Evolutionary conservation across 2,797 vertebrate species (phyloP).

Genomic region (Sarcophilus harrisii): DNA sequence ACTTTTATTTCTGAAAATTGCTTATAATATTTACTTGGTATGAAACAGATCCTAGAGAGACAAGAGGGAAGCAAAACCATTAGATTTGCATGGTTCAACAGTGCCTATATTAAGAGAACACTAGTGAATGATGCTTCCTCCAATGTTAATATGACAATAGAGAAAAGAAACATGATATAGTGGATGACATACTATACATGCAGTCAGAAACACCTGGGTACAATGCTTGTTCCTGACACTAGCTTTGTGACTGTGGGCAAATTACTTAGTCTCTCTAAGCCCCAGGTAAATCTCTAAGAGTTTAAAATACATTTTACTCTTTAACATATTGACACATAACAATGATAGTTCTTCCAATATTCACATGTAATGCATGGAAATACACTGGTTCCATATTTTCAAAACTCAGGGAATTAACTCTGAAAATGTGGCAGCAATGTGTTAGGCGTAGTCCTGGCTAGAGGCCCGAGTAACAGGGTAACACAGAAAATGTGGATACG

Average conservation of each 20-base stretch:
- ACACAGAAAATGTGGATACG: constrained; percentile 59
- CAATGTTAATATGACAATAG: not conserved
- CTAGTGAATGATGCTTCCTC: not conserved
- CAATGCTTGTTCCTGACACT: not conserved
- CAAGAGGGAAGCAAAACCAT: not conserved
- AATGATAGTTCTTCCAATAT: not conserved
- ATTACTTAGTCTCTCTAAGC: not conserved
- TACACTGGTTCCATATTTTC: not conserved
- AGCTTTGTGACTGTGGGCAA: not conserved
- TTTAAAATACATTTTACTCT: not conserved
- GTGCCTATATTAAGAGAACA: not conserved
- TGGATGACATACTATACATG: not conserved
- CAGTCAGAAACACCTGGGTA: not conserved
- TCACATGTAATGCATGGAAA: not conserved
- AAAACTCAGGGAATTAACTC: constrained; percentile 43
- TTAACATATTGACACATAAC: not conserved
- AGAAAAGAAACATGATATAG: not conserved
- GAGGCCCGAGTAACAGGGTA: constrained; percentile 59
- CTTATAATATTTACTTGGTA: constrained; percentile 3
- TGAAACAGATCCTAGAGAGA: not conserved
- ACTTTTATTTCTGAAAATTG: not conserved
- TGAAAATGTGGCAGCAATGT: constrained; percentile 74
- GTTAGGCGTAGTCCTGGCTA: constrained; percentile 63
- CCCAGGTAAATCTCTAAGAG: not conserved
- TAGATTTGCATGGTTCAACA: not conserved